phyloP scores from a whole-genome alignment of 2,113 vertebrate species.

The Pelusios castaneus region DNA sequence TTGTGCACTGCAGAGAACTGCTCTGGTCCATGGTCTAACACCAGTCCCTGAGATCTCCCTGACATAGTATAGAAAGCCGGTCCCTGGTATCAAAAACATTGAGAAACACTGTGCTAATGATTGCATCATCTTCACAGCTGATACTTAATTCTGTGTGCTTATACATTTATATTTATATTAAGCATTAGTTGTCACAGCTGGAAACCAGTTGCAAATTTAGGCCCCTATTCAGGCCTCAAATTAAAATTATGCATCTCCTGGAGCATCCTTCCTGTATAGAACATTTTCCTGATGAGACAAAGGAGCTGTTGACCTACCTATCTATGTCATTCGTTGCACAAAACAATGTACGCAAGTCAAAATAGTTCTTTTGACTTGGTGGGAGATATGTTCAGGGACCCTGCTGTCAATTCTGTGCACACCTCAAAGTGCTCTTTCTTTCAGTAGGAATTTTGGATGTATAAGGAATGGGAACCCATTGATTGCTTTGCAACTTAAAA shows the following conservation, averaged over 20 bases:
- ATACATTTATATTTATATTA: background rate
- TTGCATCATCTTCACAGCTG: too few species aligned
- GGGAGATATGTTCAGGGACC: background rate
- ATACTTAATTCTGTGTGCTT: background rate
- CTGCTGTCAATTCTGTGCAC: background rate
- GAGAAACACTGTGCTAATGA: background rate
- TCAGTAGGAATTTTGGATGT: background rate
- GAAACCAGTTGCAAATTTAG: background rate
- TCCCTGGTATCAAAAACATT: too few species aligned
- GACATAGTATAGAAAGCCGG: too few species aligned
- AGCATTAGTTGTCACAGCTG: background rate
- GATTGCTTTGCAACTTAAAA: background rate
- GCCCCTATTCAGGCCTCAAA: background rate
- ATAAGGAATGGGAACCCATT: background rate
- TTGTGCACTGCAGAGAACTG: background rate
- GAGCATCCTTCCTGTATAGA: background rate
- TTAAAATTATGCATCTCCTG: background rate
- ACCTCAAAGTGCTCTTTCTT: background rate
- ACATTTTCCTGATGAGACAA: background rate
- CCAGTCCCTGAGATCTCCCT: too few species aligned
- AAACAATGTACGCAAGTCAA: background rate
- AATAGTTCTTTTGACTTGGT: background rate
- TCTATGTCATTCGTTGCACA: background rate
- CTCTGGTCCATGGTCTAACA: too few species aligned
- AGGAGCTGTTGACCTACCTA: background rate